These are phyloP conservation scores for Pocillopora verrucosa DNA, from an alignment of 64 coral and sea anemone species.

Conservation along the genomic window DNA sequence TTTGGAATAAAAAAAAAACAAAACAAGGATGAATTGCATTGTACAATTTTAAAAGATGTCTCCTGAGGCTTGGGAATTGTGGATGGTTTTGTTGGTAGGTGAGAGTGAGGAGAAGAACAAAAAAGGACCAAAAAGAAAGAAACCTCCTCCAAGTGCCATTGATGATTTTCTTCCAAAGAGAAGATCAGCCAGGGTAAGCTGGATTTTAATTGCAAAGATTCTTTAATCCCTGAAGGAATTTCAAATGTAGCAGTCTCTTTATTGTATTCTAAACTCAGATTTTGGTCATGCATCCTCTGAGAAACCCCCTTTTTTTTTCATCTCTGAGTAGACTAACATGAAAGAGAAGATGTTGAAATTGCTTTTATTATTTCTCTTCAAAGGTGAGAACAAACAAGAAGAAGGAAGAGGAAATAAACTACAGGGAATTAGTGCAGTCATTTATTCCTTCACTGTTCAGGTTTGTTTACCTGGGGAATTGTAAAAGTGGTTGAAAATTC, in stretches of 20 bases:
- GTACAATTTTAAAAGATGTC: too few relatives aligned
- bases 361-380: neutral
- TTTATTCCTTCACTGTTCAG: slow-evolving; percentile 80
- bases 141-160: slow-evolving; percentile 63
- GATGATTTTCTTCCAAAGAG: slow-evolving; percentile 92
- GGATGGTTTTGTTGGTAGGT: slow-evolving; percentile 2
- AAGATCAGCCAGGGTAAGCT: slow-evolving; percentile 87
- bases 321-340: neutral
- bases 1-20: too few relatives aligned
- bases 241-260: too few relatives aligned
- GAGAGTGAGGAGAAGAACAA: slow-evolving; percentile 90
- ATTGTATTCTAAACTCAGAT: neutral
- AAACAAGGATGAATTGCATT: too few relatives aligned
- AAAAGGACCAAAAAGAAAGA: slow-evolving; percentile 87
- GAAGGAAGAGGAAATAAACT: slow-evolving; percentile 97
- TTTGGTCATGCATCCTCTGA: neutral
- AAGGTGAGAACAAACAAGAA: slow-evolving; percentile 96
- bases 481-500: too few relatives aligned
- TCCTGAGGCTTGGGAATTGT: too few relatives aligned
- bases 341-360: neutral
- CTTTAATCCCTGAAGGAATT: too few relatives aligned
- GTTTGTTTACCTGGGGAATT: neutral
- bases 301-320: too few relatives aligned
- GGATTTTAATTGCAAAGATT: neutral
- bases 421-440: slow-evolving; percentile 86